phyloP scores from a whole-genome alignment of 2,113 vertebrate genomes.

The Aspiorhynchus laticeps region DNA sequence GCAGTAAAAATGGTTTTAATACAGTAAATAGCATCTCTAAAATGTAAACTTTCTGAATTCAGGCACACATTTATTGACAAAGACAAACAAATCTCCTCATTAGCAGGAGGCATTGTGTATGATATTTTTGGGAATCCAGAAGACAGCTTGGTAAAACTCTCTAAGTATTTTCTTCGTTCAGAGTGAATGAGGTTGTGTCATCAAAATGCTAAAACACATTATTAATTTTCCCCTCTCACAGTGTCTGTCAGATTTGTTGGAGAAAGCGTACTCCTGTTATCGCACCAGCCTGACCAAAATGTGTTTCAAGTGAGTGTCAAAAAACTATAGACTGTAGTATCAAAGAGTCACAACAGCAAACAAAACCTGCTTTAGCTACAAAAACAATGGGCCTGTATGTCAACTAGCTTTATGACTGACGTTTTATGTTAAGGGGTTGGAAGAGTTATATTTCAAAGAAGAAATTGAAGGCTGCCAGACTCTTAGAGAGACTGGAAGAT shows the following conservation, averaged over 20 bases:
- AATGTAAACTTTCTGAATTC: background rate
- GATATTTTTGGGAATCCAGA: conserved; percentile 33
- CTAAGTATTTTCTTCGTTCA: background rate
- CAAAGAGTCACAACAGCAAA: background rate
- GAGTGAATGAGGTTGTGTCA: background rate
- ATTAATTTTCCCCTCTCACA: conserved; percentile 42
- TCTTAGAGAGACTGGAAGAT: conserved; percentile 58
- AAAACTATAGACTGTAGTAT: conserved; percentile 2
- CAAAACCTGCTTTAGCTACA: background rate
- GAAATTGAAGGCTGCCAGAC: conserved; percentile 41
- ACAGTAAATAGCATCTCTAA: background rate
- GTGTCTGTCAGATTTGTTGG: conserved; percentile 50
- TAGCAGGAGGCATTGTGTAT: conserved; percentile 27
- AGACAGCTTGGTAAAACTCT: conserved; percentile 52
- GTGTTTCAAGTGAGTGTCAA: conserved; percentile 64
- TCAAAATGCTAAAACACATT: background rate
- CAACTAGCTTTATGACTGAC: conserved; percentile 67
- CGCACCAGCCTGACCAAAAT: conserved; percentile 54
- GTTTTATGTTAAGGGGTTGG: conserved; percentile 63
- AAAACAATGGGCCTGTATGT: background rate
- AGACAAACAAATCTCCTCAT: conserved; percentile 27
- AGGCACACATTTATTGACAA: conserved; percentile 61
- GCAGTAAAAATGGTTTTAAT: background rate
- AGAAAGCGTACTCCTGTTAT: conserved; percentile 63
- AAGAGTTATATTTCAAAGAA: conserved; percentile 57